Evolutionary conservation across 2,888 invertebrate genomes (phyloP).

Genomic region (Drosophila robusta): DNA sequence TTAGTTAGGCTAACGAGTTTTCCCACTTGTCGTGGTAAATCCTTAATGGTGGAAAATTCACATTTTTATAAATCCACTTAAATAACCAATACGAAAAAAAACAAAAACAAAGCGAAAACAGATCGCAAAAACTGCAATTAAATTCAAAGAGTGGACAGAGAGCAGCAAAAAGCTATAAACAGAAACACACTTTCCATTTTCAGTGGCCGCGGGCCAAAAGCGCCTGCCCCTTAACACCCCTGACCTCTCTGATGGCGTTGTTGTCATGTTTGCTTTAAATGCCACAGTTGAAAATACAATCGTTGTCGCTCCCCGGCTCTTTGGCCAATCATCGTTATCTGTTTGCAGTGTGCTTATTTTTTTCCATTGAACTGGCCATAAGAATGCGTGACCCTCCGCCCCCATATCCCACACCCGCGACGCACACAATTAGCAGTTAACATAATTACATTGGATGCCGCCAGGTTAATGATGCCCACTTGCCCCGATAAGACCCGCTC

Average conservation of each 20-base stretch:
- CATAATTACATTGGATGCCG: constrained; percentile 65
- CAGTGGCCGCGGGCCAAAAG: constrained; percentile 9
- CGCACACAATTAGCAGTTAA: constrained; percentile 69
- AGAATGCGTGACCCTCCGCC: constrained; percentile 2
- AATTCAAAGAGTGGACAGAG: constrained; percentile 24
- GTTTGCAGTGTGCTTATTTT: constrained; percentile 14
- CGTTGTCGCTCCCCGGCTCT: constrained; percentile 15
- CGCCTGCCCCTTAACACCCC: not conserved
- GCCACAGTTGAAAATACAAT: constrained; percentile 20
- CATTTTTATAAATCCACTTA: constrained; percentile 33
- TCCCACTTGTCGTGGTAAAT: constrained; percentile 4
- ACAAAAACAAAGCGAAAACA: too few species aligned
- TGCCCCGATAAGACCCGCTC: constrained; percentile 57
- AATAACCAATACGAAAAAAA: constrained; percentile 23
- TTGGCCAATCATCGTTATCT: constrained; percentile 48
- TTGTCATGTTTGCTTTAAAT: constrained; percentile 41
- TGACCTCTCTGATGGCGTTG: not conserved
- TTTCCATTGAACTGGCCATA: constrained; percentile 29
- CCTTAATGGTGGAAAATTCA: constrained; percentile 7
- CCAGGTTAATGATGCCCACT: constrained; percentile 70
- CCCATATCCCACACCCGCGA: constrained; percentile 7
- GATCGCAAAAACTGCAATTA: constrained; percentile 31
- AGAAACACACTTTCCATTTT: constrained; percentile 6
- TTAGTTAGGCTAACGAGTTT: not conserved
- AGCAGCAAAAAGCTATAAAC: constrained; percentile 1